A percentile compares a stretch with the other conserved stretches of the same genome.
Conservation (phyloP, 2,113 vertebrate species). For the Pelodiscus sinensis region DNA sequence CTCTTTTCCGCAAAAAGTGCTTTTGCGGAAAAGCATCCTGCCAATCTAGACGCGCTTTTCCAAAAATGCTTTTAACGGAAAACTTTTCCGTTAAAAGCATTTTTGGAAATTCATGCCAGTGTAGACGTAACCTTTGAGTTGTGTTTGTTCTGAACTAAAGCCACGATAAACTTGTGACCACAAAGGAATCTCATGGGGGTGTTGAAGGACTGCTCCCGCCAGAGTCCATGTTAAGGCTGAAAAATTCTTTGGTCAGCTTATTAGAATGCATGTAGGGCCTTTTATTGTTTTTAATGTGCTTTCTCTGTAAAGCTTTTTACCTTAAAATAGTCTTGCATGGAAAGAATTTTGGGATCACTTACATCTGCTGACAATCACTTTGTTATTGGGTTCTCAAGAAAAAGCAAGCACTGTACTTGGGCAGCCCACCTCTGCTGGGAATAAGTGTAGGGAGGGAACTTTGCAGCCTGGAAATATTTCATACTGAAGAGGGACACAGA, state of each 20-base stretch:
- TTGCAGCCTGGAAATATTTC: neutral
- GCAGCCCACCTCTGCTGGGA: neutral
- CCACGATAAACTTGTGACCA: neutral
- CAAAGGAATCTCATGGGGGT: no score
- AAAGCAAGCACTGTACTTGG: neutral
- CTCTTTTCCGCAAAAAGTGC: no score
- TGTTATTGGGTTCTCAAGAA: neutral
- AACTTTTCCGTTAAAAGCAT: no score
- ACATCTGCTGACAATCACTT: neutral
- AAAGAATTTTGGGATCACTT: neutral
- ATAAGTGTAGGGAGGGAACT: neutral
- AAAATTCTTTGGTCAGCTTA: neutral
- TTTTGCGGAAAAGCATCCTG: no score
- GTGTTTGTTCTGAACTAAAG: neutral
- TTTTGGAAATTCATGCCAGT: no score
- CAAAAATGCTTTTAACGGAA: no score
- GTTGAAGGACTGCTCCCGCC: neutral
- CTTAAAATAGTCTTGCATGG: neutral
- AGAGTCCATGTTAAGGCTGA: neutral
- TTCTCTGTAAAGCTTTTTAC: neutral
- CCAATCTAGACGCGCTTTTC: no score
- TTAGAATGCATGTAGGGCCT: neutral
- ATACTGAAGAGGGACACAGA: neutral
- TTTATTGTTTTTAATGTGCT: neutral
- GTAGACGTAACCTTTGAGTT: no score